phyloP scores from a whole-genome alignment of 2,888 invertebrate genomes.

The Cremastinae sp. region DNA sequence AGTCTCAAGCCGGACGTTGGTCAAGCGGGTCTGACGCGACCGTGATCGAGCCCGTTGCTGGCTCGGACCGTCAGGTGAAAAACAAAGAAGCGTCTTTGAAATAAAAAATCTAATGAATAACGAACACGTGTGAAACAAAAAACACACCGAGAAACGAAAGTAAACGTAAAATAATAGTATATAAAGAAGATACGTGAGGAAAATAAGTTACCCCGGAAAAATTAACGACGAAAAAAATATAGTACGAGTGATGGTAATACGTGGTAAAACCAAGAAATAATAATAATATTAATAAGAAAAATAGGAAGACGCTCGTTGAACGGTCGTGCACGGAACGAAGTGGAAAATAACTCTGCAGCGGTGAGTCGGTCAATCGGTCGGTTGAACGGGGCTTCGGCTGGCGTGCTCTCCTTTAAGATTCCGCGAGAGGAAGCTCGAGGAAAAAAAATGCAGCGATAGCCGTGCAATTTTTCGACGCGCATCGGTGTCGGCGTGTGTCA shows the following conservation, averaged over 20 bases:
- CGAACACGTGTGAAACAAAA: neutral
- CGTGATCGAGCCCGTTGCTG: neutral
- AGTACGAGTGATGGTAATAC: too few relatives aligned
- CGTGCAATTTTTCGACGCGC: too few relatives aligned
- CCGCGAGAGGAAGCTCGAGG: too few relatives aligned
- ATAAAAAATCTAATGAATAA: too few relatives aligned
- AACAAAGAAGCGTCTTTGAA: too few relatives aligned
- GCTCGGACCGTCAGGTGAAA: neutral
- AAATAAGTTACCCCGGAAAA: neutral
- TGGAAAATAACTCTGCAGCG: slow-evolving; percentile 20
- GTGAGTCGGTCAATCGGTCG: slow-evolving; percentile 62
- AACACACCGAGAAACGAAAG: neutral
- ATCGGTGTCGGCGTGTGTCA: too few relatives aligned
- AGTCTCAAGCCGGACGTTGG: slow-evolving; percentile 66
- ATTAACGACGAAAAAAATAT: too few relatives aligned
- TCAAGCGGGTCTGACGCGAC: slow-evolving; percentile 51
- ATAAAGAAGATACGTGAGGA: neutral
- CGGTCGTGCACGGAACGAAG: neutral
- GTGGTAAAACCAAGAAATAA: too few relatives aligned
- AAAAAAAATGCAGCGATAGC: too few relatives aligned
- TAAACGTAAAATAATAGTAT: neutral
- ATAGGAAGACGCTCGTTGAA: slow-evolving; percentile 9
- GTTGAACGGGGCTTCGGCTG: slow-evolving; percentile 30
- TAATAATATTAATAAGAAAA: neutral
- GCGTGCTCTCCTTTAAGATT: too few relatives aligned